Evolutionary conservation across 1,140 invertebrate genomes (phyloP).

Genomic region (Drosophila subobscura): DNA sequence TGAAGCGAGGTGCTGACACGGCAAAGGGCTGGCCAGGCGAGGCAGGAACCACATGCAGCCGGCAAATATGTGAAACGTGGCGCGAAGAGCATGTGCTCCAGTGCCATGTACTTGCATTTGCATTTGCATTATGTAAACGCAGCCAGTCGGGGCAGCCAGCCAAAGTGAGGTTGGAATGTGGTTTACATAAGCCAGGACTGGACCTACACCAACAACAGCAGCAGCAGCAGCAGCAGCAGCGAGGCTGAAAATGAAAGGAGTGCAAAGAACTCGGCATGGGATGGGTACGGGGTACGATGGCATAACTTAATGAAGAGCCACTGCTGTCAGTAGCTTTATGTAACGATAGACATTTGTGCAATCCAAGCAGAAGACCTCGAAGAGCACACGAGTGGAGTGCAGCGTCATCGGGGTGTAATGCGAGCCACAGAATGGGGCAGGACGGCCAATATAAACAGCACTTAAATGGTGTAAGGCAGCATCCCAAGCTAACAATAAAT

Average conservation of each 20-base stretch:
- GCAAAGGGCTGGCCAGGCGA: conserved; percentile 29
- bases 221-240: conserved; percentile 14
- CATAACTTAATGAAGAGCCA: conserved; percentile 45
- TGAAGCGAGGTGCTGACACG: conserved; percentile 58
- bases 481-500: no score
- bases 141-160: conserved; percentile 35
- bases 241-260: conserved; percentile 53
- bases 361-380: conserved; percentile 33
- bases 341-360: conserved; percentile 50
- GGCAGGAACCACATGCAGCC: conserved; percentile 40
- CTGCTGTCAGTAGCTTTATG: conserved; percentile 46
- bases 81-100: conserved; percentile 60
- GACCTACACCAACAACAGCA: conserved; percentile 59
- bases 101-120: conserved; percentile 54
- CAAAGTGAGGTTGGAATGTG: conserved; percentile 58
- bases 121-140: conserved; percentile 73
- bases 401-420: conserved; percentile 26
- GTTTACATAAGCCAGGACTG: conserved; percentile 54
- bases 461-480: conserved; percentile 10
- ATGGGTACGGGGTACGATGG: conserved; percentile 3
- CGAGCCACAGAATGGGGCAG: conserved; percentile 34
- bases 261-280: conserved; percentile 52
- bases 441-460: conserved; percentile 37
- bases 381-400: not conserved
- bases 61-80: conserved; percentile 55